These are phyloP conservation scores for Penaeus indicus DNA, from an alignment of 1,140 invertebrate genomes.

Conservation along the genomic window DNA sequence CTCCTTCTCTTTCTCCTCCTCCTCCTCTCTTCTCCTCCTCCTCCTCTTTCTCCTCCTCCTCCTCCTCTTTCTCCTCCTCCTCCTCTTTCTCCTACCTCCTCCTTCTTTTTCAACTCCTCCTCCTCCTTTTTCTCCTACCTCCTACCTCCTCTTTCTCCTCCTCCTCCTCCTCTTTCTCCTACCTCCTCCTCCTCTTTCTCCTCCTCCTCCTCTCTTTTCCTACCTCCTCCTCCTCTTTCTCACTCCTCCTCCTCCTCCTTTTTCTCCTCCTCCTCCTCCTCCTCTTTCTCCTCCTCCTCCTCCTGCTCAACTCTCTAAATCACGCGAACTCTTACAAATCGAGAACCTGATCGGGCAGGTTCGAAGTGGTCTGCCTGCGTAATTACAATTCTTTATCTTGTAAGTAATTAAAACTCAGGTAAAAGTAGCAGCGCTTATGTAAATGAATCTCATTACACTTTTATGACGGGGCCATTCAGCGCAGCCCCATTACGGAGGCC, in stretches of 20 bases:
- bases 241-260: not conserved
- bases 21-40: not conserved
- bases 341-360: not conserved
- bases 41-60: not conserved
- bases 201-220: not conserved
- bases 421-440: slow-evolving; percentile 51
- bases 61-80: not conserved
- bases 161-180: not conserved
- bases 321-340: not conserved
- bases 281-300: not conserved
- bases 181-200: not conserved
- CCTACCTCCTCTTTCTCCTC: not conserved
- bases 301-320: not conserved
- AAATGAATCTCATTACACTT: slow-evolving; percentile 49
- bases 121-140: too few relatives aligned
- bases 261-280: too few relatives aligned
- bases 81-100: not conserved
- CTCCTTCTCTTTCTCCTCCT: not conserved
- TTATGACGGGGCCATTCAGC: slow-evolving; percentile 49
- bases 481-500: slow-evolving; percentile 4
- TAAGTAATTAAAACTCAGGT: slow-evolving; percentile 60
- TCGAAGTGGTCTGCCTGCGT: not conserved
- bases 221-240: not conserved
- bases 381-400: slow-evolving; percentile 56
- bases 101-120: not conserved